Base-by-base conservation (phyloP, 1,140 invertebrate species). In the Aradophagus sp. region DNA sequence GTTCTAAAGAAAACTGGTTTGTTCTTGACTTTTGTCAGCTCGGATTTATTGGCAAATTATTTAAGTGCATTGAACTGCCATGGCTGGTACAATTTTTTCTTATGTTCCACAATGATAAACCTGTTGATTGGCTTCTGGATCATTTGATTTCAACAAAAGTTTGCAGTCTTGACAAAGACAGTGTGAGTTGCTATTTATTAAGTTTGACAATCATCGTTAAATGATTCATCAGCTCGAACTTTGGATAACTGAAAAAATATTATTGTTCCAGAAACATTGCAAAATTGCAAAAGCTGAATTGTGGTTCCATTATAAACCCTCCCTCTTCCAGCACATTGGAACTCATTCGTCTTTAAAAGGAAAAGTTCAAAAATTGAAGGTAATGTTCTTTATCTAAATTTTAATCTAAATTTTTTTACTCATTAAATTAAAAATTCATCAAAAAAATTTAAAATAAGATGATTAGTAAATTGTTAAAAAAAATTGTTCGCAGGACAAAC, bases 361-460 rank as follows among this genome's bases (percentile, higher is more conserved):
- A 59, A 99, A 99, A 89, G 93, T 98, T 38, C 97, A 99, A 80
- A 97, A 97, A 85, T 86, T 99, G 0, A 97, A 97, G 90, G 95
- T 95, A 87, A 10, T 2, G 7, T 29, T 29, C 3, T 23, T 23
- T 48, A 23, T 62, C 26, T 6, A 34, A 34, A 13, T 56, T 66
- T 44, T 47, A 8, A 20, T 63, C 16, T 16, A 45, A 41, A 16
- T 16, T 23, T 52, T 12, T 38, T 14, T 36, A 6, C 48, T 26
- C 16, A 32, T 0, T 26, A 17, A 23, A 20, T 50, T 15, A 31
- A 14, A 62, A 53, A 6, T 16, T 53, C 67, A 63, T 62, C n/a
- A n/a, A n/a, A n/a, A n/a, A n/a, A n/a, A n/a, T n/a, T n/a, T n/a
- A n/a, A n/a, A n/a, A n/a, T n/a, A n/a, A n/a, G n/a, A n/a, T n/a